Base-by-base conservation (phyloP, 2,888 invertebrate species). In the Ochropleura leucogaster region DNA sequence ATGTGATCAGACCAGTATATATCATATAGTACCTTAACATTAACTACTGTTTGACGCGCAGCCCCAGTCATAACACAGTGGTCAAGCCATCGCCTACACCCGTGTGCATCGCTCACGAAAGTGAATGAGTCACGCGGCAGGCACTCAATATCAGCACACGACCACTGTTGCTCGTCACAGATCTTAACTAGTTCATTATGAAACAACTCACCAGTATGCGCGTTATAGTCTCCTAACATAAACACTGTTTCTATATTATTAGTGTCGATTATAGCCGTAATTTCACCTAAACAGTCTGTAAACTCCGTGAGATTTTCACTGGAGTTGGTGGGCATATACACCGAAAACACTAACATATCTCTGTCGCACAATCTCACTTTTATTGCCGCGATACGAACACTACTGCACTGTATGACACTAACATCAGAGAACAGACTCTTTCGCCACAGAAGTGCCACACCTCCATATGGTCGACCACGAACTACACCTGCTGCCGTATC, bases 391-490 rank as follows among this genome's bases (percentile, higher is more conserved):
- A 57, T 30, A 55, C 55, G 55, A 46, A 57, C 57, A 57, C 42
- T 57, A 8, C 46, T 44, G 47, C 67, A 67, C 42, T 53, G 5
- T 40, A 66, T 42, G 3, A 66, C 66, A 9, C 18, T 55, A 18
- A 66, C 66, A 3, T 6, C 10, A 5, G 66, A 18, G 40, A 67
- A 67, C 40, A 57, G 10, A 57, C 67, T 67, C 46, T 67, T 67
- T 44, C 67, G 30, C 67, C 67, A 67, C 44, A 67, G n/a, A n/a
- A 68, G 18, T 59, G 68, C 68, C 18, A 68, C 68, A 20, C 68
- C 68, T 59, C 68, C 68, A 59, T 68, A 59, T 9, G 68, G 68
- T 4, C 68, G 18, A 18, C 68, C 59, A 18, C 68, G 68, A 16
- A 59, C 10, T 46, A 59, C 47, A 8, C 67, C 67, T 20, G 67